Conservation (phyloP, 2,797 vertebrate genomes). For the Tokudaia muenninki region DNA sequence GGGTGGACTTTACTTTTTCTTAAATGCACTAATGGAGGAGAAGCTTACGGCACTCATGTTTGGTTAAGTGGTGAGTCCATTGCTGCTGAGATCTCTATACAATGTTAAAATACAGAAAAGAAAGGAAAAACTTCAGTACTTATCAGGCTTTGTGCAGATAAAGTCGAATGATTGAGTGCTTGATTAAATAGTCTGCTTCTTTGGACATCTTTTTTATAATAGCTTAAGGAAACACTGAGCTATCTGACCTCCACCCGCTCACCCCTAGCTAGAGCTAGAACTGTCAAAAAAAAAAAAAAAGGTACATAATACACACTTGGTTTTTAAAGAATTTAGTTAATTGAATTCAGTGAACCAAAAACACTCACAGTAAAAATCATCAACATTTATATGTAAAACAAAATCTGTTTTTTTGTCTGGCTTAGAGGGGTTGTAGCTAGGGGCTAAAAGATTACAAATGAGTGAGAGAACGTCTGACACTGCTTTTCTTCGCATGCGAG, state of each 20-base stretch:
- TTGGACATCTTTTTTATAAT: conserved; percentile 3
- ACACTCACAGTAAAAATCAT: conserved; percentile 70
- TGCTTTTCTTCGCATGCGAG: neutral
- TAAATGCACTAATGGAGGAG: conserved; percentile 2
- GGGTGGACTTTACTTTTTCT: neutral
- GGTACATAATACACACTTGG: conserved; percentile 40
- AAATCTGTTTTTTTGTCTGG: conserved; percentile 37
- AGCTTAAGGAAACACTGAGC: neutral
- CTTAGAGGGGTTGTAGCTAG: conserved; percentile 35
- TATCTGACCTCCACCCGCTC: neutral
- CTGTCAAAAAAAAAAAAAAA: conserved; percentile 13
- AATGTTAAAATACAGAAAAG: neutral
- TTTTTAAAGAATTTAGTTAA: conserved; percentile 74
- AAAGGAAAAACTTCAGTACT: neutral
- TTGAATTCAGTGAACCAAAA: conserved; percentile 75
- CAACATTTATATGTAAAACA: conserved; percentile 76
- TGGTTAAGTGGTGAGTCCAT: neutral
- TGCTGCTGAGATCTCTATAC: neutral
- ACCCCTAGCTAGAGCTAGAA: neutral
- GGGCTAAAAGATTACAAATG: conserved; percentile 36
- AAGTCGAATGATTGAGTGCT: conserved; percentile 15
- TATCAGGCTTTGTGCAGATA: conserved; percentile 9
- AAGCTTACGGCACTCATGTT: neutral
- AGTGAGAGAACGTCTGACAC: neutral
- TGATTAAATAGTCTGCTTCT: neutral